Evolutionary conservation across 2,888 invertebrate species (phyloP).

Genomic region (Amiota communis): DNA sequence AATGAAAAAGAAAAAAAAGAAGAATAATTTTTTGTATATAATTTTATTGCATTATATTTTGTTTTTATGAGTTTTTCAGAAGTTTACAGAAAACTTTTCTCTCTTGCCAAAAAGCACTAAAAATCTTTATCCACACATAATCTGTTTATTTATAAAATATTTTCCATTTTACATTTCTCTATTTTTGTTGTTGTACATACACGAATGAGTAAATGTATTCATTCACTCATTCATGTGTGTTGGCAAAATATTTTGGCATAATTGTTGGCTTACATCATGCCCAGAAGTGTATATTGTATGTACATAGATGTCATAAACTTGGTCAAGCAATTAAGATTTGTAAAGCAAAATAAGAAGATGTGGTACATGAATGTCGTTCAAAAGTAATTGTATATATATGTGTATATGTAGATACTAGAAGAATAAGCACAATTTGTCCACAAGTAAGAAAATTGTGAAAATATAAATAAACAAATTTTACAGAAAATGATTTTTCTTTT

Average conservation of each 20-base stretch:
- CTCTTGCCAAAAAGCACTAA: background rate
- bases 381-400: too few relatives aligned
- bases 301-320: conserved; percentile 19
- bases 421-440: too few relatives aligned
- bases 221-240: background rate
- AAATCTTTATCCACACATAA: background rate
- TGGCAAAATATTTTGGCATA: conserved; percentile 23
- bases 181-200: background rate
- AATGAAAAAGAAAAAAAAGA: too few relatives aligned
- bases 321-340: conserved; percentile 16
- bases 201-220: background rate
- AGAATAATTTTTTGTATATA: too few relatives aligned
- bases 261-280: conserved; percentile 21
- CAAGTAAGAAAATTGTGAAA: too few relatives aligned
- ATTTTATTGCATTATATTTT: too few relatives aligned
- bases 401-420: too few relatives aligned
- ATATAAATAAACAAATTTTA: too few relatives aligned
- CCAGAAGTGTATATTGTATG: background rate
- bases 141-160: too few relatives aligned
- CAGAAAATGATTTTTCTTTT: too few relatives aligned
- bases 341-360: background rate
- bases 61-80: background rate
- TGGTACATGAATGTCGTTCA: background rate
- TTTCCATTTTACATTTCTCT: background rate
- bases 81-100: background rate